Base-by-base conservation (phyloP, 2,113 vertebrate species). In the Calidris pugnax region DNA sequence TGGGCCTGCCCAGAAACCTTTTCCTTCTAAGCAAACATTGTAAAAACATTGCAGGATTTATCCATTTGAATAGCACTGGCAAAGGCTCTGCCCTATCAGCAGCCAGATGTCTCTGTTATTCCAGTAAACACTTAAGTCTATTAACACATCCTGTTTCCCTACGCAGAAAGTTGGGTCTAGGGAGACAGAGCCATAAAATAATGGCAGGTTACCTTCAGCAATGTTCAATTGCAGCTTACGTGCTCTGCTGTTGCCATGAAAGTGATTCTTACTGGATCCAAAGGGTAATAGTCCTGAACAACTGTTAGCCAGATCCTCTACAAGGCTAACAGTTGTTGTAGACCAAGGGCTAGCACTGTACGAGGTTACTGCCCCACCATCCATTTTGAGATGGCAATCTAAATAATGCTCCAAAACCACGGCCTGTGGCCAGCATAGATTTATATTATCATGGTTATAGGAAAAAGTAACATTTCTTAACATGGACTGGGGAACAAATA, bases 21-120 rank as follows among this genome's bases (percentile, higher is more conserved):
- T 85, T 50, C 32, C 26, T 89, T 75, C 83, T 81, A 59, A 79
- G 35, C 43, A 84, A 87, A 87, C 18, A 72, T 4, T 60, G 57
- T 74, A 81, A 95, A 81, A 84, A 19, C 35, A 83, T 75, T 89
- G 27, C 69, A 87, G 68, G 45, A 74, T 55, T 7, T 71, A 14
- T 75, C 68, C 32, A 22, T 89, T 80, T 82, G 76, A 48, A 57
- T 12, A 59, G 16, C 24, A 26, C 30, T 56, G 24, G 39, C 30
- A 81, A 74, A 74, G 13, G n/a, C 53, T 72, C 60, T 79, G 62
- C 73, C 47, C 56, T 63, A 26, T 74, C 64, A 78, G 53, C 53
- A 87, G 92, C 43, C 88, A 90, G 83, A 79, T 93, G 73, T 78
- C 77, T 88, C 71, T 86, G 30, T 19, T 88, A 12, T 56, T 90